phyloP scores from a whole-genome alignment of 2,113 vertebrate species.

The Corythoichthys haematopterus region DNA sequence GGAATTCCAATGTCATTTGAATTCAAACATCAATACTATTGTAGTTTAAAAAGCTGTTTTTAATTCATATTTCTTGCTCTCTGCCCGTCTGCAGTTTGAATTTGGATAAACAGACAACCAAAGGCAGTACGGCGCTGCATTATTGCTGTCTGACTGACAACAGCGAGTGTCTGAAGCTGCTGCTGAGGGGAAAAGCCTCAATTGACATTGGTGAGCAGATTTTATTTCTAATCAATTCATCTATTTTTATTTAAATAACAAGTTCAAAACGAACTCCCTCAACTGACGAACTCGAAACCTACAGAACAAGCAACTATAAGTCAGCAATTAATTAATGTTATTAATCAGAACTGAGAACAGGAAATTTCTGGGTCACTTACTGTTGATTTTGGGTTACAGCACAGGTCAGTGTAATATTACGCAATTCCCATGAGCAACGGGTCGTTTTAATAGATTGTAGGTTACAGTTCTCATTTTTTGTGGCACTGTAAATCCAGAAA shows the following conservation, averaged over 20 bases:
- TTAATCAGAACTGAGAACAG: too few relatives aligned
- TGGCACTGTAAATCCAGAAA: too few relatives aligned
- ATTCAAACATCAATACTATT: background rate
- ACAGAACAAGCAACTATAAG: too few relatives aligned
- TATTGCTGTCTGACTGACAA: slow-evolving; percentile 98
- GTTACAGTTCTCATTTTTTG: too few relatives aligned
- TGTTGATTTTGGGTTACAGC: too few relatives aligned
- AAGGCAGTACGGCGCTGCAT: slow-evolving; percentile 94
- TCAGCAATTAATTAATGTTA: too few relatives aligned
- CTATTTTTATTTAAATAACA: background rate
- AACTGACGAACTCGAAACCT: too few relatives aligned
- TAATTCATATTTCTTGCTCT: background rate
- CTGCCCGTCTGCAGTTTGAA: slow-evolving; percentile 77
- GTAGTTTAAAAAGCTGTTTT: background rate
- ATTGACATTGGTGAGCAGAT: slow-evolving; percentile 88
- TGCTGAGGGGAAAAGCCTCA: slow-evolving; percentile 92
- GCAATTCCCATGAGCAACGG: too few relatives aligned
- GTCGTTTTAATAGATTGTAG: too few relatives aligned
- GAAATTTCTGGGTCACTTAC: too few relatives aligned
- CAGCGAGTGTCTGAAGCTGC: slow-evolving; percentile 93
- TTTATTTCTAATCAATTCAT: background rate
- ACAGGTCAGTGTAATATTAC: too few relatives aligned
- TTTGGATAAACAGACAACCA: slow-evolving; percentile 91
- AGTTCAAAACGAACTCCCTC: too few relatives aligned
- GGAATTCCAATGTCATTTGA: background rate